A percentile compares a stretch with the other conserved stretches of the same genome.
Evolutionary conservation across 2,113 vertebrate genomes (phyloP).

Genomic region (Typhlomys cinereus): DNA sequence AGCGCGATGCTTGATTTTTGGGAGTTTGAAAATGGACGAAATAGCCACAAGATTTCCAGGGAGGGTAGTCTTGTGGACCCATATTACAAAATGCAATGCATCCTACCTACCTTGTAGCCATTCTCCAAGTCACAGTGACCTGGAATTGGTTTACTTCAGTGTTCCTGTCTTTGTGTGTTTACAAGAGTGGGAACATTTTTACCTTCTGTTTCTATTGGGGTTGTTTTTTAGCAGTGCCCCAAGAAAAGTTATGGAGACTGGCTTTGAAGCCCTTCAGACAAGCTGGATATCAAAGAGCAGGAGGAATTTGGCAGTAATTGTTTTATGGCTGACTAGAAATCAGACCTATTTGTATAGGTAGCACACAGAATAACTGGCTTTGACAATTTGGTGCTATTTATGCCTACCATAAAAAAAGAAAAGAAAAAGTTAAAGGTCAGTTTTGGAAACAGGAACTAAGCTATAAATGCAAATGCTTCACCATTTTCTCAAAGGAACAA

Average conservation of each 20-base stretch:
- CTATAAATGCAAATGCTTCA: constrained; percentile 92
- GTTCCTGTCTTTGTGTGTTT: constrained; percentile 63
- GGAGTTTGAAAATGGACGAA: background rate
- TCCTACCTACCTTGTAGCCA: background rate
- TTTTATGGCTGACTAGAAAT: constrained; percentile 93
- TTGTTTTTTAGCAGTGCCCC: constrained; percentile 75
- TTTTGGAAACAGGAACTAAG: constrained; percentile 94
- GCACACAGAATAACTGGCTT: constrained; percentile 89
- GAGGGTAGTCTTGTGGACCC: constrained; percentile 1
- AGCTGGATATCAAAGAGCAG: constrained; percentile 88
- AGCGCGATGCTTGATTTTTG: constrained; percentile 54
- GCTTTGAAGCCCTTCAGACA: constrained; percentile 85
- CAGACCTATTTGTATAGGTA: constrained; percentile 91
- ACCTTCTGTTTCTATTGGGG: constrained; percentile 78
- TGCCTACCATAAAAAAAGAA: constrained; percentile 89
- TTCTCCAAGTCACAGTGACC: background rate
- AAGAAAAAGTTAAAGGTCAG: constrained; percentile 86
- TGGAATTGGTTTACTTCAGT: constrained; percentile 54
- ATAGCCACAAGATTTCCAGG: background rate
- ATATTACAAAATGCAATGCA: background rate
- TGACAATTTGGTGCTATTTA: constrained; percentile 91
- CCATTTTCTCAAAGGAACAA: constrained; percentile 87
- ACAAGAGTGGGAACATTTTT: constrained; percentile 72
- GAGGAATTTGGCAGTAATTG: constrained; percentile 90
- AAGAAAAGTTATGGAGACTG: constrained; percentile 74